Base-by-base conservation (phyloP, 2,888 invertebrate genomes). In the Orthonychiurus folsomi region DNA sequence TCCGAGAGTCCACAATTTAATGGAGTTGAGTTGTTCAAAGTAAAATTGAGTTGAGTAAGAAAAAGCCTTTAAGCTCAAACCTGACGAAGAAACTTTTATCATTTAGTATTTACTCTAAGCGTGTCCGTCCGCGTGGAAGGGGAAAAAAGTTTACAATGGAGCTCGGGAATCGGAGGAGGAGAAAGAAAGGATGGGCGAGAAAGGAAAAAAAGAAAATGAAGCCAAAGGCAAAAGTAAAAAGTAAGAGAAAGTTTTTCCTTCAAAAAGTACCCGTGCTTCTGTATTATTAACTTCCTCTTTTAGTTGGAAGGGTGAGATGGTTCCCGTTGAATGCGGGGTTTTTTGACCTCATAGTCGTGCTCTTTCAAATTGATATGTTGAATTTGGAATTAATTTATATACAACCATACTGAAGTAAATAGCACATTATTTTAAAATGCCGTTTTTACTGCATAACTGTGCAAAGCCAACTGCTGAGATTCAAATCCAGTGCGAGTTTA, bases 51-150 rank as follows among this genome's bases (percentile, higher is more conserved):
- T 37, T 37, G 37, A 37, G 37, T 37, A 37, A 15, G 37, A 37
- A 37, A 37, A 37, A 37, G 37, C 37, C 37, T 37, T 37, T 37
- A 37, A 37, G 37, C 37, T 37, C 15, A 37, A 37, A 37, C 37
- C 37, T 37, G 37, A 37, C 37, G 37, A 37, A 37, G 37, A 37
- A 37, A 37, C 37, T 37, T 37, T 37, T 37, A 37, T 37, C 37
- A 9, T 37, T 37, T 37, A 37, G 37, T 37, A 37, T 37, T 37
- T 37, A 37, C 37, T 37, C 37, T 37, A n/a, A n/a, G n/a, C n/a
- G n/a, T n/a, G n/a, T n/a, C n/a, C n/a, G 37, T 37, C 37, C 37
- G 37, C 15, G 5, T 37, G 9, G 15, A 37, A 37, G 15, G 15
- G 37, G 37, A 37, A 37, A 37, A 15, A 37, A 37, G 37, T n/a